A percentile compares a stretch with the other conserved stretches of the same genome.
Evolutionary conservation across 2,113 vertebrate genomes (phyloP).

Genomic region (Rana temporaria): DNA sequence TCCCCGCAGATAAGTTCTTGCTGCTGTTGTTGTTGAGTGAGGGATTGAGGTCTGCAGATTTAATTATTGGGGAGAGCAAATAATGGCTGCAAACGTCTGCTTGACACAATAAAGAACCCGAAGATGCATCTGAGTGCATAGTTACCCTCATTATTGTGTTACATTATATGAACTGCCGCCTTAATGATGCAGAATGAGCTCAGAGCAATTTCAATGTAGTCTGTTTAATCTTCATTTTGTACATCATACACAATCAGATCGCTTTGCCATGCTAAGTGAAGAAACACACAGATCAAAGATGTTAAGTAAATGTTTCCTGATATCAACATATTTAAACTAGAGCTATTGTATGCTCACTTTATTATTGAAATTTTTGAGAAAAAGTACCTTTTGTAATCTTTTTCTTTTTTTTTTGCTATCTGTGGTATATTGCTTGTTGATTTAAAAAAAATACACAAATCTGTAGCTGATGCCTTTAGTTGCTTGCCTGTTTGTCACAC

Average conservation of each 20-base stretch:
- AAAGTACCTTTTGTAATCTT: no score
- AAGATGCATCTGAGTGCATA: constrained; percentile 31
- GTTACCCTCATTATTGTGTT: constrained; percentile 50
- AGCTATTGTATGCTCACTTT: no score
- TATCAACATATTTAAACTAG: background rate
- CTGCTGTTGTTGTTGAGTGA: constrained; percentile 35
- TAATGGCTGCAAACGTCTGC: constrained; percentile 43
- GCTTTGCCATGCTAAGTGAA: constrained; percentile 6
- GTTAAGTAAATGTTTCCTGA: constrained; percentile 24
- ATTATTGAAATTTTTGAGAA: no score
- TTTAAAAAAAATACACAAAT: no score
- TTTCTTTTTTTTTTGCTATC: no score
- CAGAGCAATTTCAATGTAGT: constrained; percentile 39
- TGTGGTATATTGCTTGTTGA: no score
- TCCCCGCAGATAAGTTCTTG: constrained; percentile 41
- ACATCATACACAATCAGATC: constrained; percentile 41
- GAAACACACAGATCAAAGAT: constrained; percentile 3
- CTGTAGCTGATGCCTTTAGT: no score
- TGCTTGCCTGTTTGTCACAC: no score
- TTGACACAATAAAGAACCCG: constrained; percentile 44
- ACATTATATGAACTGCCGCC: constrained; percentile 47
- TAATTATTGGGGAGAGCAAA: constrained; percentile 53
- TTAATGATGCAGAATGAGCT: constrained; percentile 53
- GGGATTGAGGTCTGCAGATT: constrained; percentile 40
- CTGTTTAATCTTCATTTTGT: constrained; percentile 50